phyloP scores from a whole-genome alignment of 1,140 invertebrate species.

The Nymphalis io region DNA sequence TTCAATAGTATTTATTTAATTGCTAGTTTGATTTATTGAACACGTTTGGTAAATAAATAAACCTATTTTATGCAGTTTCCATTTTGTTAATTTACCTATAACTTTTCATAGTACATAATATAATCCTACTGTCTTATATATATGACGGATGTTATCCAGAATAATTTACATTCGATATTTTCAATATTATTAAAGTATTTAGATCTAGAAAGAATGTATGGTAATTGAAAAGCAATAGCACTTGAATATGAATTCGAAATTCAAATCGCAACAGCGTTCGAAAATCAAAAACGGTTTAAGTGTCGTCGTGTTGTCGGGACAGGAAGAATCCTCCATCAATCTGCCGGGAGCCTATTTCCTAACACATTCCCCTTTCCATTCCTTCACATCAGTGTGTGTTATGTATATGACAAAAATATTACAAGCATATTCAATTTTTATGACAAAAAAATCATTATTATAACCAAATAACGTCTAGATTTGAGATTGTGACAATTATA shows the following conservation, averaged over 20 bases:
- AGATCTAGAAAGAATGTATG: background rate
- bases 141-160: too few species aligned
- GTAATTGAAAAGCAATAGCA: background rate
- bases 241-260: background rate
- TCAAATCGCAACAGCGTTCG: slow-evolving; percentile 4
- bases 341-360: slow-evolving; percentile 33
- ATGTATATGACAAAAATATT: slow-evolving; percentile 13
- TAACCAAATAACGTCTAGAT: too few species aligned
- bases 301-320: slow-evolving; percentile 29
- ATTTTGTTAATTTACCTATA: too few species aligned
- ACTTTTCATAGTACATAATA: too few species aligned
- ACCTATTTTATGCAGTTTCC: too few species aligned
- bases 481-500: too few species aligned
- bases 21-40: too few species aligned
- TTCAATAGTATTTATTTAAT: too few species aligned
- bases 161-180: too few species aligned
- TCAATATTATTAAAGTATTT: too few species aligned
- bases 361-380: slow-evolving; percentile 21
- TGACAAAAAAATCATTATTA: background rate
- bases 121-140: too few species aligned
- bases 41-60: too few species aligned
- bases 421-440: slow-evolving; percentile 20
- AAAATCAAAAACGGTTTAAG: slow-evolving; percentile 31
- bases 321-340: slow-evolving; percentile 34
- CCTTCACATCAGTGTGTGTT: slow-evolving; percentile 2